Base-by-base conservation (phyloP, 1,140 invertebrate genomes). In the Argopecten irradians region DNA sequence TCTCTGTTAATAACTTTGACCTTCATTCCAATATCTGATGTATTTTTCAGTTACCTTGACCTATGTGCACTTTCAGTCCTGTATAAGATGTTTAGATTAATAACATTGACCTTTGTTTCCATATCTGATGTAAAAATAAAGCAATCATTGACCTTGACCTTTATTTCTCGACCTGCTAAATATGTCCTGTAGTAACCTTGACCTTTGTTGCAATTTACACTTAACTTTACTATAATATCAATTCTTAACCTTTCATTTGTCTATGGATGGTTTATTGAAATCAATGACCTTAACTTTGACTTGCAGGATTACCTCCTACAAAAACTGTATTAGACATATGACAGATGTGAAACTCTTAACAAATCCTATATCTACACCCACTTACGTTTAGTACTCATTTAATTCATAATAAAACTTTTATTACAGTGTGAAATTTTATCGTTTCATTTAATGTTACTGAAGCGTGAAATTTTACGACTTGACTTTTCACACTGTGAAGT, bases 361-460 rank as follows among this genome's bases (percentile, higher is more conserved):
- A n/a, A n/a, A n/a, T n/a, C n/a, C 13, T 39, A 39, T 39, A 39
- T 39, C 36, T 39, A 46, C 2, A 19, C 13, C 55, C 55, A 71
- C 55, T 71, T n/a, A 71, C n/a, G 8, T n/a, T 71, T 71, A 71
- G 55, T 71, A 71, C 22, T 71, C 55, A 71, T 71, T 71, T 71
- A 71, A 71, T 71, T 28, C 13, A 71, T 28, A 71, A 71, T 71
- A 71, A 71, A 71, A 71, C 55, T 71, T 71, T 71, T 71, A 71
- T 71, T 71, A 71, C 55, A 71, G 55, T 71, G 55, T 28, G 55
- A 71, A 71, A 28, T 71, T 71, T 71, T 71, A 71, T 71, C 55
- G 55, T 71, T 71, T 71, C 55, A 71, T 71, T 71, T 71, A 71
- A 71, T 71, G n/a, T 71, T 71, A 71, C 28, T 71, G 55, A 71